Conservation (phyloP, 2,113 vertebrate species). For the Austrofundulus limnaeus region DNA sequence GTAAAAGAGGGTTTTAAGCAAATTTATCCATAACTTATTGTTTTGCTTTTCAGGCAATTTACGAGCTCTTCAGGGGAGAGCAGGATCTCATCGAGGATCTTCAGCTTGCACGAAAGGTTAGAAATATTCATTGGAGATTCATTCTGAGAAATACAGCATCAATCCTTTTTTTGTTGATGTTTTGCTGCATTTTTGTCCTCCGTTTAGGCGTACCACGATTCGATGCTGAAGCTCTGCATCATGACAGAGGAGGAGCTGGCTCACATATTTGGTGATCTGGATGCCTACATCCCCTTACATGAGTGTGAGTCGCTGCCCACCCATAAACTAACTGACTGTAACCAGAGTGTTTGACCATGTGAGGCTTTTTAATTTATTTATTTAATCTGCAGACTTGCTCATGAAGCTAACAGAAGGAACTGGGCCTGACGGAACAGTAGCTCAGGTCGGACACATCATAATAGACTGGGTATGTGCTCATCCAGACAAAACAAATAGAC, state of each 20-base stretch:
- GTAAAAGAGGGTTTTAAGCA: constrained; percentile 1
- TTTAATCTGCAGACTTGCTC: constrained; percentile 76
- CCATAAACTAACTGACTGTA: not conserved
- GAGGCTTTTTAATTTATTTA: not conserved
- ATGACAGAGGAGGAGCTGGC: constrained; percentile 94
- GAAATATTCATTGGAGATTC: not conserved
- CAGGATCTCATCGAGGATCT: constrained; percentile 97
- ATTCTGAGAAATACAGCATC: not conserved
- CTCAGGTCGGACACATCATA: constrained; percentile 90
- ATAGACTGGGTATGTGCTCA: constrained; percentile 88
- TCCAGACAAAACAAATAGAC: not conserved
- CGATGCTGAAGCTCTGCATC: constrained; percentile 96
- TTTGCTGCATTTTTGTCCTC: not conserved
- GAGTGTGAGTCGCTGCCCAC: constrained; percentile 80
- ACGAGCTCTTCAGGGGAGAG: constrained; percentile 93
- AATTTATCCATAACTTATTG: not conserved
- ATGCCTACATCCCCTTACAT: constrained; percentile 96
- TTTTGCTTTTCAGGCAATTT: constrained; percentile 85
- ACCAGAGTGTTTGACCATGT: not conserved
- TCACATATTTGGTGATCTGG: constrained; percentile 95
- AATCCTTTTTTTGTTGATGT: not conserved
- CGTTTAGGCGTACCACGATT: constrained; percentile 92
- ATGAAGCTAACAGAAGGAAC: constrained; percentile 87
- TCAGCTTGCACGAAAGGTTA: constrained; percentile 93
- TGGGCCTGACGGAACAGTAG: constrained; percentile 89